Evolutionary conservation across 2,113 vertebrate species (phyloP).

Genomic region (Aplodontia rufa): DNA sequence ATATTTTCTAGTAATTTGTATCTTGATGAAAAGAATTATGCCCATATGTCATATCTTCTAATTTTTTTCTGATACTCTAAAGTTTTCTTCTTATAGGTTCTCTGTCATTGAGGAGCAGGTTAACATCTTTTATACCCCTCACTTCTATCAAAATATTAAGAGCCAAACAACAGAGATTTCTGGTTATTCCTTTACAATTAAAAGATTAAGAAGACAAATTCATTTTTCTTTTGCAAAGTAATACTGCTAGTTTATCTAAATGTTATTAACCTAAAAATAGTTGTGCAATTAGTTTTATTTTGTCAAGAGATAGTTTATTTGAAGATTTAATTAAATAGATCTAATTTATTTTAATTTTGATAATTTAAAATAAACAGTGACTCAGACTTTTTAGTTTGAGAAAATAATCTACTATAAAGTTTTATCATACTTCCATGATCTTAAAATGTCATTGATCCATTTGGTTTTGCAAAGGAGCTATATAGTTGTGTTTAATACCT

Average conservation of each 20-base stretch:
- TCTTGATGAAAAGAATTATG: background rate
- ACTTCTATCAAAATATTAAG: background rate
- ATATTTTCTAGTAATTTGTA: conserved; percentile 13
- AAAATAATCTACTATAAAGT: background rate
- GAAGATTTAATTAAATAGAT: background rate
- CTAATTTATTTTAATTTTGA: background rate
- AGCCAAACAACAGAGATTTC: conserved; percentile 10
- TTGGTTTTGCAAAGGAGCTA: background rate
- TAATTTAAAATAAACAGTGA: conserved; percentile 24
- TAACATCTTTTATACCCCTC: background rate
- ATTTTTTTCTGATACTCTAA: background rate
- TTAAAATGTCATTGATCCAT: background rate
- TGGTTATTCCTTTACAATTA: conserved; percentile 27
- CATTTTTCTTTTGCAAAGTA: background rate
- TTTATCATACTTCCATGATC: background rate
- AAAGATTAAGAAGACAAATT: background rate
- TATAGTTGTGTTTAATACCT: background rate
- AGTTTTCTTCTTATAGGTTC: background rate
- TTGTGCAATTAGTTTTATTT: conserved; percentile 16
- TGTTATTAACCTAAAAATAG: conserved; percentile 8
- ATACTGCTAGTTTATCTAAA: background rate
- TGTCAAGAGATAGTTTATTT: conserved; percentile 12
- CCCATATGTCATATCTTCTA: background rate
- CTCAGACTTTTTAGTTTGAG: background rate
- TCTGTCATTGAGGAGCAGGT: background rate